A percentile compares a stretch with the other conserved stretches of the same genome.
Conservation (phyloP, 1,140 invertebrate genomes). For the Caenorhabditis latens region DNA sequence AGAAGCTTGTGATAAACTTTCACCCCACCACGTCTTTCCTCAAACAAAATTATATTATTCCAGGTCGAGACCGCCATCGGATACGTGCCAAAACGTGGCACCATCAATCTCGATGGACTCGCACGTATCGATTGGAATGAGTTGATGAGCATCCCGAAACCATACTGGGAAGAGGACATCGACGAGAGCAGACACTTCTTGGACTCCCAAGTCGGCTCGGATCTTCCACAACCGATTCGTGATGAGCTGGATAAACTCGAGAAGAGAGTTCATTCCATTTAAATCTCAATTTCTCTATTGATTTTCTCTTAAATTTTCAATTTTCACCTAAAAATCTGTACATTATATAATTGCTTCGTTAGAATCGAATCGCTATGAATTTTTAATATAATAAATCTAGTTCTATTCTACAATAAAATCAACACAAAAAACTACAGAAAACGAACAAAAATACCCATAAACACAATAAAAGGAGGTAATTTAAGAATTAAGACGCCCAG, state of each 20-base stretch:
- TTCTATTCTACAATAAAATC: neutral
- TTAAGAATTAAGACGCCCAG: conserved; percentile 62
- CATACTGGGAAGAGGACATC: conserved; percentile 57
- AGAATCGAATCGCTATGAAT: neutral
- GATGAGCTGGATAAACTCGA: conserved; percentile 47
- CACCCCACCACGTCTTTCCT: neutral
- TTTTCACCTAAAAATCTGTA: neutral
- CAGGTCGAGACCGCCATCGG: conserved; percentile 51
- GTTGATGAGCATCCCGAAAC: conserved; percentile 48
- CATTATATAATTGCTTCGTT: neutral
- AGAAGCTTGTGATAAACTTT: too few relatives aligned
- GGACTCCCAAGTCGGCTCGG: conserved; percentile 34
- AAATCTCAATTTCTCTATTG: neutral
- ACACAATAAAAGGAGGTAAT: conserved; percentile 21
- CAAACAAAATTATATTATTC: neutral
- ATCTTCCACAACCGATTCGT: conserved; percentile 37
- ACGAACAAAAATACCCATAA: conserved; percentile 35
- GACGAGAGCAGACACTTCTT: conserved; percentile 47
- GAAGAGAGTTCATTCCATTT: conserved; percentile 43
- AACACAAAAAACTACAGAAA: neutral
- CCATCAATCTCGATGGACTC: conserved; percentile 56
- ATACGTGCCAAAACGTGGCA: conserved; percentile 33
- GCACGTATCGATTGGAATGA: conserved; percentile 49
- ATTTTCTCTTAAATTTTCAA: neutral
- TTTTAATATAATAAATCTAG: neutral